Percentiles rank a stretch among this genome's conserved stretches.
Conservation (phyloP, 2,113 vertebrate genomes). For the Rafetus swinhoei region DNA sequence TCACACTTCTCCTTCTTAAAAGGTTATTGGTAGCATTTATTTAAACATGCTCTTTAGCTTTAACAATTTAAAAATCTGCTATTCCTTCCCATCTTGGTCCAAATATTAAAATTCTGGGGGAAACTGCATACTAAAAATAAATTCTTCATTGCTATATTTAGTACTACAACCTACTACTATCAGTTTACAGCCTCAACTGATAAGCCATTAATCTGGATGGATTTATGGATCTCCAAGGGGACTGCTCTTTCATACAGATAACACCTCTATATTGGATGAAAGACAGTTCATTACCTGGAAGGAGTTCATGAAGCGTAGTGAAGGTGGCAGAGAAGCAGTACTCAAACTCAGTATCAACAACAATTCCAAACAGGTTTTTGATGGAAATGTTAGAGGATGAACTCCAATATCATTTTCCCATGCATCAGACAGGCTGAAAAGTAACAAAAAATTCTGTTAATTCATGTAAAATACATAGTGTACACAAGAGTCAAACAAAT, state of each 20-base stretch:
- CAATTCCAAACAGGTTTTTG: conserved; percentile 89
- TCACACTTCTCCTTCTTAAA: background rate
- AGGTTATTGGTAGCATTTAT: background rate
- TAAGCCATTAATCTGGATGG: background rate
- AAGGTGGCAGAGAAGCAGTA: conserved; percentile 83
- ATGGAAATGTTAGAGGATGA: conserved; percentile 87
- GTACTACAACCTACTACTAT: background rate
- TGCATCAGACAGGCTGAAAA: conserved; percentile 79
- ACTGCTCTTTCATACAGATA: background rate
- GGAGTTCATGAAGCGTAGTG: conserved; percentile 88
- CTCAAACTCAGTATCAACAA: conserved; percentile 83
- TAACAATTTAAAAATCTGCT: conserved; percentile 4
- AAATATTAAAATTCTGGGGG: background rate
- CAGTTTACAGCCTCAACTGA: background rate
- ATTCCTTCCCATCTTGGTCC: background rate
- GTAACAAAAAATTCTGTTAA: background rate
- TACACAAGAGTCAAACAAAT: background rate
- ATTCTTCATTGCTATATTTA: background rate
- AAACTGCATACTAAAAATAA: background rate
- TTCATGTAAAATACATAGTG: background rate
- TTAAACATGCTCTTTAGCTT: conserved; percentile 12
- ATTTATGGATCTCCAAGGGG: background rate
- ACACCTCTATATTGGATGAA: background rate
- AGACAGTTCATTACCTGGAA: conserved; percentile 86
- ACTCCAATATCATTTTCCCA: conserved; percentile 92